Base-by-base conservation (phyloP, 2,797 vertebrate species). In the Hozukius guyotensis region DNA sequence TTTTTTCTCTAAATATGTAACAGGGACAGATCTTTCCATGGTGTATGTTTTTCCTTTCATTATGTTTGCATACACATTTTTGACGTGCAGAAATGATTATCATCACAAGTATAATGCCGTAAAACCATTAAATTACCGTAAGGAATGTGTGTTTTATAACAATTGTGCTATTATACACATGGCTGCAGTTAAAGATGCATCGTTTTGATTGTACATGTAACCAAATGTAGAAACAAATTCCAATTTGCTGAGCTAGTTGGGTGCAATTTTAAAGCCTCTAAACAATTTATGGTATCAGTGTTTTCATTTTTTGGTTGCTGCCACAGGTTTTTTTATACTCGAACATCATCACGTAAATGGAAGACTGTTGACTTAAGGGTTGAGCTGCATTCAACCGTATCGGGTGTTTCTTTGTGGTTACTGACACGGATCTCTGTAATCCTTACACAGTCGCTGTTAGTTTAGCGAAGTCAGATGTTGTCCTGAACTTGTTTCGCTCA, bases 31-130 rank as follows among this genome's bases (percentile, higher is more conserved):
- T 84, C 82, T 85, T 70, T 63, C 52, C 75, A 61, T 49, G 27
- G 71, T 81, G 79, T 80, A 29, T 79, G 78, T 85, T 77, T 86
- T 81, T 91, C 75, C 72, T 93, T 91, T 92, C 88, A 88, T 92
- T 90, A 92, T 80, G 75, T 75, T 82, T 87, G 77, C 72, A 66
- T 38, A 73, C 57, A 87, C 57, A 67, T 77, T 85, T 80, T 88
- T 52, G 82, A 84, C 55, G 0, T 29, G 64, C 25, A 70, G 64
- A 83, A 87, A 90, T 86, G 87, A 89, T 92, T 88, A 87, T 80
- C 24, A 72, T 75, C 60, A 42, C 5, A 75, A 20, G 72, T 9
- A 38, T 25, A 55, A 68, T 22, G 38, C 60, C 65, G 59, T 38
- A 24, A 81, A 78, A 78, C 62, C 63, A 82, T 70, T 38, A 72